Conservation (phyloP, 1,140 invertebrate genomes). For the Heliothis virescens region DNA sequence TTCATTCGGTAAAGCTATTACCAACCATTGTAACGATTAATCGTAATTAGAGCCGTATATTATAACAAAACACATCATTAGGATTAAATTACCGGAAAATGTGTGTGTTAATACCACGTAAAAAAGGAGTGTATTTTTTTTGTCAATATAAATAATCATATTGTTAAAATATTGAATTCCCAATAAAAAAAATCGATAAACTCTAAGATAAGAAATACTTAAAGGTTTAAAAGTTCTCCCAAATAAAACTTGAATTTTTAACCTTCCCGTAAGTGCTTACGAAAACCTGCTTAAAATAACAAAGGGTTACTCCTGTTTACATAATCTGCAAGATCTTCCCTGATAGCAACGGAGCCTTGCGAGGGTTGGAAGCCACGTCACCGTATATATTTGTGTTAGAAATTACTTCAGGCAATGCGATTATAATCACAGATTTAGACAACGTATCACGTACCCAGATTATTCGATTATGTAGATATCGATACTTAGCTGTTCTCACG, state of each 20-base stretch:
- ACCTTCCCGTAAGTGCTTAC: constrained; percentile 17
- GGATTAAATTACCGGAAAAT: no score
- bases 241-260: background rate
- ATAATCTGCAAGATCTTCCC: constrained; percentile 15
- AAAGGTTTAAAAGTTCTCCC: background rate
- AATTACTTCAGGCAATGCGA: constrained; percentile 27
- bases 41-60: background rate
- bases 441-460: constrained; percentile 34
- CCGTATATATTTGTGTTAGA: constrained; percentile 21
- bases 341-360: constrained; percentile 10
- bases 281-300: constrained; percentile 47
- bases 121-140: background rate
- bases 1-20: background rate
- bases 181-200: background rate
- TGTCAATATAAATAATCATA: no score
- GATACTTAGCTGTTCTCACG: background rate
- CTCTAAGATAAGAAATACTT: background rate
- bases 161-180: background rate
- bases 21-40: background rate
- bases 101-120: no score
- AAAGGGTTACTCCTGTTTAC: constrained; percentile 49
- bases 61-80: no score
- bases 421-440: constrained; percentile 34
- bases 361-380: constrained; percentile 11
- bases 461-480: constrained; percentile 12